These are phyloP conservation scores for Uria lomvia DNA, from an alignment of 2,113 vertebrate species.

Conservation along the genomic window DNA sequence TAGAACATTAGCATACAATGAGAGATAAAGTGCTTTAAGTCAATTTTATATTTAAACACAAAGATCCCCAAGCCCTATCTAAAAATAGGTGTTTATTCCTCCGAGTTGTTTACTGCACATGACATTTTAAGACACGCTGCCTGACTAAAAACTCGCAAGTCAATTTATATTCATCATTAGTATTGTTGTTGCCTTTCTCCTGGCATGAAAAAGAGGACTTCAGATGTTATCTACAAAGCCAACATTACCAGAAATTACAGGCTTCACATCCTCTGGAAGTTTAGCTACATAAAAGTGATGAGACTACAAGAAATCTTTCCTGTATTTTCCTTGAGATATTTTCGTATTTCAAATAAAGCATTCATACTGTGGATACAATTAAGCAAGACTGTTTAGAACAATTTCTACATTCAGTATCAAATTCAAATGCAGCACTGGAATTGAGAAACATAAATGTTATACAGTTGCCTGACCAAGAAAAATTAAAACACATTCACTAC, in stretches of 20 bases:
- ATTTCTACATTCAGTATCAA: neutral
- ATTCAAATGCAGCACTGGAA: neutral
- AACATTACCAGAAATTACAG: slow-evolving; percentile 14
- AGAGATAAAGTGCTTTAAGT: neutral
- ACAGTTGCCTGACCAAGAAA: neutral
- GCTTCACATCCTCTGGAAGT: neutral
- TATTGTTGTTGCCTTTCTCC: neutral
- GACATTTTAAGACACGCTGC: neutral
- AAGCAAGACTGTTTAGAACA: neutral
- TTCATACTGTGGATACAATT: neutral
- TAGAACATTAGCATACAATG: neutral
- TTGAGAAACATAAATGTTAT: neutral
- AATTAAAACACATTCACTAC: neutral
- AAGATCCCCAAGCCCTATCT: neutral
- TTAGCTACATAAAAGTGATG: neutral
- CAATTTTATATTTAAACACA: neutral
- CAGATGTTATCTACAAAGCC: neutral
- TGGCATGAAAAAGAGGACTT: neutral
- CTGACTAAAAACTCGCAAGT: neutral
- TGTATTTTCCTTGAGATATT: neutral
- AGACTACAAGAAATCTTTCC: neutral
- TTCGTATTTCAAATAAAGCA: neutral
- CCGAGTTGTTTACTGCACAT: neutral
- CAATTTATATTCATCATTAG: slow-evolving; percentile 19
- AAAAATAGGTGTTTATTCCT: slow-evolving; percentile 13